Base-by-base conservation (phyloP, 2,113 vertebrate genomes). In the Gulo gulo region DNA sequence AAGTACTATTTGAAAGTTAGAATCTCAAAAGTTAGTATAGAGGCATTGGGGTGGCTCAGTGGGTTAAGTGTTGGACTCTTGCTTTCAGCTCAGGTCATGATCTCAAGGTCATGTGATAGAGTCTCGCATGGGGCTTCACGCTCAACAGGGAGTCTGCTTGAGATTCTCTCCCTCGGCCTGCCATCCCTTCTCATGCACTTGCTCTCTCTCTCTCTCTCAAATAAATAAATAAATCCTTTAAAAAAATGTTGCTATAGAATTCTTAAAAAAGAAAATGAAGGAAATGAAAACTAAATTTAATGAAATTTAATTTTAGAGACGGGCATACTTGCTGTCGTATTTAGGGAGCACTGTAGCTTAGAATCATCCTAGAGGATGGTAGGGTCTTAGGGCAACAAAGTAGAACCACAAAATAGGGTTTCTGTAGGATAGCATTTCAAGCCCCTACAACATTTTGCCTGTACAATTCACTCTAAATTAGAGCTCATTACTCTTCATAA, bases 401-500 rank as follows among this genome's bases (percentile, higher is more conserved):
- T n/a, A 3, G 11, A 87, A 87, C 69, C 95, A 71, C 52, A 74
- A 74, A 83, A 52, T 42, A 45, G 52, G 52, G 45, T 84, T 95
- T 86, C 69, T 92, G 91, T 81, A 82, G 76, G 71, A 55, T 80
- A 67, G 87, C 11, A 6, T 88, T 83, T 86, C 50, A 63, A 69
- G 84, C 69, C 91, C 95, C 93, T 59, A n/a, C 16, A 91, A 13
- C 52, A 59, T 74, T 65, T 52, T 12, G 20, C 24, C 67, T 67
- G 63, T 83, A 85, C 63, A 59, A 9, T 73, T 79, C 45, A 57
- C 50, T 83, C 50, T 71, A 59, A 94, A 85, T 95, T 91, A 97
- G 94, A 80, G 88, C 63, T 94, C 69, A 71, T 94, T 90, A n/a
- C 52, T 78, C 86, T 71, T 96, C 69, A 47, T 67, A 76, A 93